Conservation (phyloP, 2,888 invertebrate genomes). For the Exocentrus adspersus region DNA sequence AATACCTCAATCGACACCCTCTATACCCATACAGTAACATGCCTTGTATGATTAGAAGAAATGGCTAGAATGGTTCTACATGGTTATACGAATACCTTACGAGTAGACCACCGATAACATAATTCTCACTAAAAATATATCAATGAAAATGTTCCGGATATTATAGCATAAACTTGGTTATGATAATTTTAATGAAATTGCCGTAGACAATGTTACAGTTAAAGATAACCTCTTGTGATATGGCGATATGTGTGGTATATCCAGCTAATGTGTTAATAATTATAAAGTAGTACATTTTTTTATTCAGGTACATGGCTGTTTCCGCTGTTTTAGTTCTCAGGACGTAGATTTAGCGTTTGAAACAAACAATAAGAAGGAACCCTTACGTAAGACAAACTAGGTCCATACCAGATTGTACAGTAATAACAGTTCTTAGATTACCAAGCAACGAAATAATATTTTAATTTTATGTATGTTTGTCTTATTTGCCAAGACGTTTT, state of each 20-base stretch:
- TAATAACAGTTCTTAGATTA: conserved; percentile 22
- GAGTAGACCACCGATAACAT: too few relatives aligned
- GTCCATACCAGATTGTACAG: conserved; percentile 24
- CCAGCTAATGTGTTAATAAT: conserved; percentile 48
- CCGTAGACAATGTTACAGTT: conserved; percentile 27
- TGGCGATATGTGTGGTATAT: conserved; percentile 31
- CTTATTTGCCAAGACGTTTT: conserved; percentile 14
- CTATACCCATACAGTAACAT: too few relatives aligned
- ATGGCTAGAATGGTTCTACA: too few relatives aligned
- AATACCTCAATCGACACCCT: too few relatives aligned
- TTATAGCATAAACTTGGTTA: too few relatives aligned
- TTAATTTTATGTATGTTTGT: conserved; percentile 28
- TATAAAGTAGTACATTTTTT: conserved; percentile 46
- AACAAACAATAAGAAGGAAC: conserved; percentile 41
- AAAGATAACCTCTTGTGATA: conserved; percentile 40
- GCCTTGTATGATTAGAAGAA: too few relatives aligned
- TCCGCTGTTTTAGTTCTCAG: conserved; percentile 49
- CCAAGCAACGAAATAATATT: conserved; percentile 23
- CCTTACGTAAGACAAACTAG: conserved; percentile 33
- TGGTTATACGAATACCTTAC: too few relatives aligned
- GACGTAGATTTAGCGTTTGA: conserved; percentile 44
- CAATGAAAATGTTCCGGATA: too few relatives aligned
- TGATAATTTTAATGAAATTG: conserved; percentile 3
- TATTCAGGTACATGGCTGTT: conserved; percentile 45
- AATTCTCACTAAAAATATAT: too few relatives aligned